Base-by-base conservation (phyloP, 2,797 vertebrate species). In the Hypotaenidia okinawae region DNA sequence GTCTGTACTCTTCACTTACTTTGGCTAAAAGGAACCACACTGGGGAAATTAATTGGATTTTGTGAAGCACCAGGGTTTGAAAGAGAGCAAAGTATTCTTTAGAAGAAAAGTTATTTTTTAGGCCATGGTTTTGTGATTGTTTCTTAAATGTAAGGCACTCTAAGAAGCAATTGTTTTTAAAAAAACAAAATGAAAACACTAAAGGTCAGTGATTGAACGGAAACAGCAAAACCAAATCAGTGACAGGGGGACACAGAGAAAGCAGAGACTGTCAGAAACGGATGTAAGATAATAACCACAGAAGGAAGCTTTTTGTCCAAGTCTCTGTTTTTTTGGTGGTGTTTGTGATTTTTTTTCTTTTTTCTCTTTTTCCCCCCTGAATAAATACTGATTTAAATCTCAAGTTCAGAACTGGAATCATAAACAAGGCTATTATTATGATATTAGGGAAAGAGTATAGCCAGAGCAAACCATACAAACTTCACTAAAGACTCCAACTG, bases 1-100 rank as follows among this genome's bases (percentile, higher is more conserved):
- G 54, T 79, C 58, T 84, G 57, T 80, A 82, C 35, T 89, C 77
- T 73, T 90, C 5, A 2, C 67, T 93, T 83, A 57, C 22, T 94
- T 91, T 58, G 30, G 43, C 74, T 96, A 76, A 93, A 96, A 90
- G 91, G 63, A 80, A 79, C 86, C 86, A 82, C 49, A 93, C 90
- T 61, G 87, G 84, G 61, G 93, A 93, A 95, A 78, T 79, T 94
- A 95, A 96, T 43, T 91, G 83, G 80, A 87, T 90, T 95, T 83
- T 87, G 63, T 61, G 90, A 94, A 95, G 70, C 55, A 82, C 18
- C 35, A 45, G n/a, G 52, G 83, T 84, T 82, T 76, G 25, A 61
- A 87, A 89, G 73, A 91, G 41, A 94, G 76, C 72, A 80, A 90
- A 90, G 61, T 80, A 61, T 72, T 85, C 72, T 89, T 89, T 58